Evolutionary conservation across 2,797 vertebrate species (phyloP).

Genomic region (Hipposideros larvatus): DNA sequence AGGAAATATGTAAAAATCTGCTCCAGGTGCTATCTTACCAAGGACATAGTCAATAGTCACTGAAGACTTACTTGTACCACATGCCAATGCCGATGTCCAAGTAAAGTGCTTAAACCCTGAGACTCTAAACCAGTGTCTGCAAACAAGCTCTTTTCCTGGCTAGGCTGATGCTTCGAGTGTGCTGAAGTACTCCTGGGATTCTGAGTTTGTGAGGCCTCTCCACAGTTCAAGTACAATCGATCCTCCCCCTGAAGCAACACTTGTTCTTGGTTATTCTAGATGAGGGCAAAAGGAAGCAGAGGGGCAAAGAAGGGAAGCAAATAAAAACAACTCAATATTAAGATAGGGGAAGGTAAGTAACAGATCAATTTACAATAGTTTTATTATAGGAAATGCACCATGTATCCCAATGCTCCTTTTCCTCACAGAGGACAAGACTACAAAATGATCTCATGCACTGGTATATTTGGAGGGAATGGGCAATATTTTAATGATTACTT

Average conservation of each 20-base stretch:
- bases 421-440: slow-evolving; percentile 33
- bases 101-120: slow-evolving; percentile 99
- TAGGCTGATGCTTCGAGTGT: slow-evolving; percentile 86
- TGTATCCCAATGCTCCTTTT: neutral
- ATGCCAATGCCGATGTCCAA: slow-evolving; percentile 99
- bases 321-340: slow-evolving; percentile 19
- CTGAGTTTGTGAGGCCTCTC: slow-evolving; percentile 94
- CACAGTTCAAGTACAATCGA: slow-evolving; percentile 97
- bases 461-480: slow-evolving; percentile 9
- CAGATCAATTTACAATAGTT: neutral
- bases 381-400: slow-evolving; percentile 2
- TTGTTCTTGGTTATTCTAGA: slow-evolving; percentile 98
- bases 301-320: slow-evolving; percentile 31
- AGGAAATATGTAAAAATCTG: slow-evolving; percentile 38
- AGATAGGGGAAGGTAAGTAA: neutral
- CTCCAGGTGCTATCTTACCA: neutral
- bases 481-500: slow-evolving; percentile 31
- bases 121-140: slow-evolving; percentile 91
- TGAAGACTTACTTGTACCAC: slow-evolving; percentile 94
- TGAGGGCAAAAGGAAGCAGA: slow-evolving; percentile 29
- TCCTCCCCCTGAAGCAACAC: slow-evolving; percentile 98
- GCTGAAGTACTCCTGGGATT: slow-evolving; percentile 87
- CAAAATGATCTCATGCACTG: neutral
- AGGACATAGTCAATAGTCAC: neutral
- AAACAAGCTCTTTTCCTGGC: slow-evolving; percentile 89